Conservation (phyloP, 2,888 invertebrate genomes). For the Tipula vernalis region DNA sequence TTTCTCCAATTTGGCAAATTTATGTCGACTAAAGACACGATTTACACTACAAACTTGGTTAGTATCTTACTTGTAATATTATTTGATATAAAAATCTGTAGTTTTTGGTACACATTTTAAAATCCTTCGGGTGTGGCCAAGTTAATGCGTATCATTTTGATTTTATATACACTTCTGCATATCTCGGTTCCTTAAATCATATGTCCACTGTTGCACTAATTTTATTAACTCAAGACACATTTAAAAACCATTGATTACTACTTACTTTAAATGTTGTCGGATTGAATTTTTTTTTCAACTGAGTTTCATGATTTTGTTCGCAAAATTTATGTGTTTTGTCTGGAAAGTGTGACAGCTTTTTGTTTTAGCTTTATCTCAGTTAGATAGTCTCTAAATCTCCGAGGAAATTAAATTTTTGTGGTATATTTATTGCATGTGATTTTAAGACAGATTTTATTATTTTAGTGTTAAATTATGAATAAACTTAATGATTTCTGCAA, state of each 20-base stretch:
- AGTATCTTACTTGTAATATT: not conserved
- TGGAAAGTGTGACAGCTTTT: not conserved
- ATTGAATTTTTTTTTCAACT: not conserved
- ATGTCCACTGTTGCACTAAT: not conserved
- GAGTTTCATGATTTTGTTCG: not conserved
- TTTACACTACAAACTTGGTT: not conserved
- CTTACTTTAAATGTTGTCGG: not conserved
- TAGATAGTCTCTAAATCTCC: not conserved
- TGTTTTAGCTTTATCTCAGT: not conserved
- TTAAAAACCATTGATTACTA: not conserved
- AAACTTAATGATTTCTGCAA: no score
- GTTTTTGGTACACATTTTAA: not conserved
- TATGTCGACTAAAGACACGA: not conserved
- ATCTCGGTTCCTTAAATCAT: not conserved
- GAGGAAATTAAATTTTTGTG: not conserved
- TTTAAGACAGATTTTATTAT: not conserved
- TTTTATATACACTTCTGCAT: not conserved
- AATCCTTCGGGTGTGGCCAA: not conserved
- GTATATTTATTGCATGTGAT: not conserved
- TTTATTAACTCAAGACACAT: not conserved
- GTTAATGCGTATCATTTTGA: not conserved
- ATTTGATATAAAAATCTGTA: not conserved
- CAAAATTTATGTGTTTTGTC: not conserved
- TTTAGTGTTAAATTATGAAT: no score
- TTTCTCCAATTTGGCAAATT: not conserved